Evolutionary conservation across 2,888 invertebrate species (phyloP).

Genomic region (Cheilosia vernalis): DNA sequence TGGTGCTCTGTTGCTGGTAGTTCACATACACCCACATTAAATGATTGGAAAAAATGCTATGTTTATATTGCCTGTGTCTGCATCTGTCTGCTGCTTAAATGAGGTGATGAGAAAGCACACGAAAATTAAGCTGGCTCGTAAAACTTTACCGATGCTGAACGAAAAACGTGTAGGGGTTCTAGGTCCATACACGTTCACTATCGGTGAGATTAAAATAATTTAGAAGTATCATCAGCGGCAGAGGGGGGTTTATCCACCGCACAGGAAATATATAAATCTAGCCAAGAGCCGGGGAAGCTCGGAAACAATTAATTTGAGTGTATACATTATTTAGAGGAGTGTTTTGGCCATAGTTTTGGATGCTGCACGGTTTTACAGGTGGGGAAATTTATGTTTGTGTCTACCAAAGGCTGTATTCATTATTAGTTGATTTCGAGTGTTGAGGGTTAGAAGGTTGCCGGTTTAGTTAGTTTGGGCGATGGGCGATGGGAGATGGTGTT

Average conservation of each 20-base stretch:
- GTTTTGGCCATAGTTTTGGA: conserved; percentile 33
- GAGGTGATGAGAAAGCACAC: conserved; percentile 23
- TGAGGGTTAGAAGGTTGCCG: not conserved
- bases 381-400: conserved; percentile 53
- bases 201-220: conserved; percentile 31
- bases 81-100: not conserved
- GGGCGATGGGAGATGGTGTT: no score
- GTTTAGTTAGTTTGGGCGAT: not conserved
- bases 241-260: not conserved
- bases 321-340: conserved; percentile 32
- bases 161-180: conserved; percentile 6
- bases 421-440: conserved; percentile 31
- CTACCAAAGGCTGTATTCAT: conserved; percentile 28
- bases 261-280: conserved; percentile 19
- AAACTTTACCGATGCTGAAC: conserved; percentile 42
- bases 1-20: not conserved
- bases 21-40: conserved; percentile 5
- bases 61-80: not conserved
- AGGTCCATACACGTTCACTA: no score
- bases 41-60: conserved; percentile 26
- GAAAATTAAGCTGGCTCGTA: conserved; percentile 32
- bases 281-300: conserved; percentile 16
- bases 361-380: conserved; percentile 50
- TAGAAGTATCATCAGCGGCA: not conserved
- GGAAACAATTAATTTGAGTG: conserved; percentile 54